These are phyloP conservation scores for Tetrao urogallus DNA, from an alignment of 2,113 vertebrate genomes.

Conservation along the genomic window DNA sequence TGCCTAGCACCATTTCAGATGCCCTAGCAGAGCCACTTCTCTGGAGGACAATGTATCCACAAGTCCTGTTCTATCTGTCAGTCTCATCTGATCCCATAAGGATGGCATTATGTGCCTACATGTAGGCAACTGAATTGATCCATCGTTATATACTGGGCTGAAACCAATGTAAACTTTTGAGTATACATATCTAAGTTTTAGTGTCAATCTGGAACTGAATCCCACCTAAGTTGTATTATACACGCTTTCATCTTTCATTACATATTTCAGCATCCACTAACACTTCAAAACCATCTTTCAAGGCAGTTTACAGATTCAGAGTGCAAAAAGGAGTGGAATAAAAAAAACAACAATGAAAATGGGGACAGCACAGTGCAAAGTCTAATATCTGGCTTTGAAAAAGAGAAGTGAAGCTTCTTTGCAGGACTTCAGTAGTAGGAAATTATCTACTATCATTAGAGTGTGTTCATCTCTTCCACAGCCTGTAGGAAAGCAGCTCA, in stretches of 20 bases:
- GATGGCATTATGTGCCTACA: rapidly evolving
- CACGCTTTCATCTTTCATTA: not conserved
- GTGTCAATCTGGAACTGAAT: not conserved
- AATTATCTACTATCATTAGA: not conserved
- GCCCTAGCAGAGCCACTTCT: not conserved
- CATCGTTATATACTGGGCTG: not conserved
- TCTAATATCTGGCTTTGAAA: not conserved
- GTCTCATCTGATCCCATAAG: rapidly evolving
- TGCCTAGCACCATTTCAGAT: not conserved
- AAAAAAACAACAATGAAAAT: not conserved
- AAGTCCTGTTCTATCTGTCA: not conserved
- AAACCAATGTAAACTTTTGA: not conserved
- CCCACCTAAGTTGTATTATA: not conserved
- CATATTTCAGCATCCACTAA: not conserved
- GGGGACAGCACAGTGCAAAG: not conserved
- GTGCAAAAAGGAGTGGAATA: not conserved
- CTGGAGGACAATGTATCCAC: not conserved
- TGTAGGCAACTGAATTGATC: not conserved
- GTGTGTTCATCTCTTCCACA: not conserved
- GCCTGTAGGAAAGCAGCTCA: not conserved
- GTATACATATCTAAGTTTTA: not conserved
- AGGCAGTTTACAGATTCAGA: not conserved
- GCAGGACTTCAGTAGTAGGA: not conserved
- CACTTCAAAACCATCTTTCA: not conserved
- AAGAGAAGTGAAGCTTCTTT: not conserved